Evolutionary conservation across 2,888 invertebrate species (phyloP).

Genomic region (Mimachlamys varia): DNA sequence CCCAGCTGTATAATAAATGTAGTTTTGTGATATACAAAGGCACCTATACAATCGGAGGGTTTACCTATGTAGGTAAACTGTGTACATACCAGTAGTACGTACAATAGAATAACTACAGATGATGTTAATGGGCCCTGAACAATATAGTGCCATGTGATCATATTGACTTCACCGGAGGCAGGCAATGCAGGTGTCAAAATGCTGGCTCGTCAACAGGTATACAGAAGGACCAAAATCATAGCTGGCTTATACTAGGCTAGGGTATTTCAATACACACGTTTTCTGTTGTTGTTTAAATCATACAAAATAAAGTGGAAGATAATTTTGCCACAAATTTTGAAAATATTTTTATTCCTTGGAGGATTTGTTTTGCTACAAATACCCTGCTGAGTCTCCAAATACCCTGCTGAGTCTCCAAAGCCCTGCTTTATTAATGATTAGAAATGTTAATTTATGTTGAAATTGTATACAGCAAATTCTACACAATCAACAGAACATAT

Average conservation of each 20-base stretch:
- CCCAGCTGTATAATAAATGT: background rate
- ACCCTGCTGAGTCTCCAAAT: background rate
- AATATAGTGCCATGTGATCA: constrained; percentile 34
- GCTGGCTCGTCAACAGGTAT: background rate
- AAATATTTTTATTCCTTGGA: background rate
- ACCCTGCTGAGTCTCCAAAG: no score
- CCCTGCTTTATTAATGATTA: no score
- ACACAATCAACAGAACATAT: no score
- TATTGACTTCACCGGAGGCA: constrained; percentile 20
- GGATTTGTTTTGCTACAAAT: background rate
- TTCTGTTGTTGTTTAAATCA: background rate
- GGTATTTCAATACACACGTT: background rate
- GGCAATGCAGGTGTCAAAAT: constrained; percentile 7
- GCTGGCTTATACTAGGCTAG: background rate
- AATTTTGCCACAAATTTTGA: background rate
- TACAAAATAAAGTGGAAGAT: background rate
- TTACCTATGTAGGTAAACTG: constrained; percentile 33
- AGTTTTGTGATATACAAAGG: constrained; percentile 12
- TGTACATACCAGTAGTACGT: background rate
- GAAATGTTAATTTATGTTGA: no score
- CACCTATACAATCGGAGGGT: background rate
- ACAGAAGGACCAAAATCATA: background rate
- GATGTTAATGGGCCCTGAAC: constrained; percentile 9
- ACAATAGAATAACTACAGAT: constrained; percentile 21
- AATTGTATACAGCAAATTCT: no score